A percentile compares a stretch with the other conserved stretches of the same genome.
Evolutionary conservation across 2,113 vertebrate genomes (phyloP).

Genomic region (Panthera tigris): DNA sequence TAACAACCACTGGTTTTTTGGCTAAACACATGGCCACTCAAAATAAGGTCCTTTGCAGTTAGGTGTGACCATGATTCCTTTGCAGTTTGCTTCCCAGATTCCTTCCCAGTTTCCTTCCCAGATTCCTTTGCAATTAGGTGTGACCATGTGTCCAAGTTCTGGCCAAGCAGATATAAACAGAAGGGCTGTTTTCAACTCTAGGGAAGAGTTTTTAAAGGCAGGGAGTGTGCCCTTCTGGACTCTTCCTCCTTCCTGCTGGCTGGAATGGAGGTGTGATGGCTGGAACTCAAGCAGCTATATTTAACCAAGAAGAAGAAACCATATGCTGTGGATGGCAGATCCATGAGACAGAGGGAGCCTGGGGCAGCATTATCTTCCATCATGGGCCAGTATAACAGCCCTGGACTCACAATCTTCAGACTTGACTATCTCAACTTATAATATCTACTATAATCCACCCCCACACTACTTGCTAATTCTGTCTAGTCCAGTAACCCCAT

Average conservation of each 20-base stretch:
- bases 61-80: not conserved
- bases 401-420: not conserved
- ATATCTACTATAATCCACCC: not conserved
- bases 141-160: not conserved
- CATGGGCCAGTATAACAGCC: not conserved
- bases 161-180: not conserved
- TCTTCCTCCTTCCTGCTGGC: not conserved
- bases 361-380: not conserved
- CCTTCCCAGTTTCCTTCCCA: not conserved
- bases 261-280: not conserved
- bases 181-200: not conserved
- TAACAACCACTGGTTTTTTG: not conserved
- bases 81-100: not conserved
- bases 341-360: not conserved
- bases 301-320: not conserved
- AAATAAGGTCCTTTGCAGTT: not conserved
- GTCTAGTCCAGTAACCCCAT: not conserved
- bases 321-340: not conserved
- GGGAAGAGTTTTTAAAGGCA: not conserved
- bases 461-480: not conserved
- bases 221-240: not conserved
- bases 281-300: not conserved
- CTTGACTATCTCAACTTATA: not conserved
- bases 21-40: not conserved
- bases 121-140: not conserved